A percentile compares a stretch with the other conserved stretches of the same genome.
These are phyloP conservation scores for Thermophis baileyi DNA, from an alignment of 2,113 vertebrate genomes.

Conservation along the genomic window DNA sequence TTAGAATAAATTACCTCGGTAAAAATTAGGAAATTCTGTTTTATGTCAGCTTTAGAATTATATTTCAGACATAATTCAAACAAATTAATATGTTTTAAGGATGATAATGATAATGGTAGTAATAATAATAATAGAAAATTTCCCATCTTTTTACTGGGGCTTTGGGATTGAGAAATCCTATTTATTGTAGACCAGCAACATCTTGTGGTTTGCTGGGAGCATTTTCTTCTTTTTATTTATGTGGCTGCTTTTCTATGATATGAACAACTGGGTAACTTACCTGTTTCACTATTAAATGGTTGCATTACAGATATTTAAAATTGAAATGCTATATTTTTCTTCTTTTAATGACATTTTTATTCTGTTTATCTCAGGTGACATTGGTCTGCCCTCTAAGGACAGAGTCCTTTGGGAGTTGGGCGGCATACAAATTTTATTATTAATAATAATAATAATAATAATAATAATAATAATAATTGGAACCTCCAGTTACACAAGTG, in stretches of 20 bases:
- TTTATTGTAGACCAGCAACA: not conserved
- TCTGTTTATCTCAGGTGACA: not conserved
- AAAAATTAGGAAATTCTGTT: not conserved
- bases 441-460: too few relatives aligned
- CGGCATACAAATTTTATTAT: too few relatives aligned
- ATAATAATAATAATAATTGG: not conserved
- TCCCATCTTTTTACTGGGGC: not conserved
- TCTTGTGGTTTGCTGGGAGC: not conserved
- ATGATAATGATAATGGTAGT: not conserved
- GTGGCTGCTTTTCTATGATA: not conserved
- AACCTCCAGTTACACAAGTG: not conserved
- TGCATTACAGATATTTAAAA: not conserved
- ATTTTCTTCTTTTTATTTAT: not conserved
- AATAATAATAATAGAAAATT: not conserved
- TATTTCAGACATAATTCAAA: not conserved
- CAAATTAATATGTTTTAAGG: not conserved
- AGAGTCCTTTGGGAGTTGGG: too few relatives aligned
- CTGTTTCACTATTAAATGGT: not conserved
- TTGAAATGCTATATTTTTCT: not conserved
- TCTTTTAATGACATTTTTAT: not conserved
- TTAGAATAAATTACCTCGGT: not conserved
- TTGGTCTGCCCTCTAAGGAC: not conserved
- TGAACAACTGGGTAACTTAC: not conserved
- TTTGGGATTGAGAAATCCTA: not conserved
- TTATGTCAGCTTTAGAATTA: not conserved